Conservation (phyloP, 2,113 vertebrate genomes). For the Cyprinus carpio region DNA sequence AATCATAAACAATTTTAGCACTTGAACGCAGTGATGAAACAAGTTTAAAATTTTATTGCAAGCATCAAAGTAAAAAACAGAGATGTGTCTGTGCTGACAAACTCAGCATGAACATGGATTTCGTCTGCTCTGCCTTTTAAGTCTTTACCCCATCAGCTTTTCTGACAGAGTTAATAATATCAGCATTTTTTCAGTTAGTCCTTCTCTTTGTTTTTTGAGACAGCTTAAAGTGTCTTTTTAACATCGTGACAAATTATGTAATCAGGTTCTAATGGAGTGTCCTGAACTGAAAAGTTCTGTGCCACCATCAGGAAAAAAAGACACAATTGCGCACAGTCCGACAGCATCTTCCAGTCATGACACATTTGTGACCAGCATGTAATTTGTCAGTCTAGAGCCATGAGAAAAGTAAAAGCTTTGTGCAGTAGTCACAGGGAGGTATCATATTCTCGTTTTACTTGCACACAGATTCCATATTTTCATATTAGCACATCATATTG, state of each 20-base stretch:
- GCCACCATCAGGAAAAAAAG: background rate
- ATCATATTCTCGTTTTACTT: background rate
- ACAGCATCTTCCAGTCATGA: slow-evolving; percentile 18
- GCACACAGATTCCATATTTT: background rate
- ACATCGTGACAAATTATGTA: slow-evolving; percentile 5
- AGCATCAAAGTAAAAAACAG: slow-evolving; percentile 7
- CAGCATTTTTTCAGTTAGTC: background rate
- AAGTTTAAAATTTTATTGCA: background rate
- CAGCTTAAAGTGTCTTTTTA: slow-evolving; percentile 4
- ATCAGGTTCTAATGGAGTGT: slow-evolving; percentile 1
- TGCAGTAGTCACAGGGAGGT: background rate
- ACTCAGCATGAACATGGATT: background rate
- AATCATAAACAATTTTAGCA: background rate
- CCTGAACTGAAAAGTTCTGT: background rate
- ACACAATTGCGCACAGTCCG: background rate
- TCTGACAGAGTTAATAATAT: slow-evolving; percentile 10
- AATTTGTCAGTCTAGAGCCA: slow-evolving; percentile 16
- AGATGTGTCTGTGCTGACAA: background rate
- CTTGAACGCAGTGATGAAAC: background rate
- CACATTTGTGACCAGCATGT: slow-evolving; percentile 14
- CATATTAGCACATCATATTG: slow-evolving; percentile 9
- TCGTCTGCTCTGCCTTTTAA: background rate
- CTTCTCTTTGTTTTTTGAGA: background rate
- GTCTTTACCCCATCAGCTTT: slow-evolving; percentile 11
- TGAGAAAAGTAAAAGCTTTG: background rate